A percentile compares a stretch with the other conserved stretches of the same genome.
Evolutionary conservation across 2,797 vertebrate genomes (phyloP).

Genomic region (Lepidocolaptes lacrymiger): DNA sequence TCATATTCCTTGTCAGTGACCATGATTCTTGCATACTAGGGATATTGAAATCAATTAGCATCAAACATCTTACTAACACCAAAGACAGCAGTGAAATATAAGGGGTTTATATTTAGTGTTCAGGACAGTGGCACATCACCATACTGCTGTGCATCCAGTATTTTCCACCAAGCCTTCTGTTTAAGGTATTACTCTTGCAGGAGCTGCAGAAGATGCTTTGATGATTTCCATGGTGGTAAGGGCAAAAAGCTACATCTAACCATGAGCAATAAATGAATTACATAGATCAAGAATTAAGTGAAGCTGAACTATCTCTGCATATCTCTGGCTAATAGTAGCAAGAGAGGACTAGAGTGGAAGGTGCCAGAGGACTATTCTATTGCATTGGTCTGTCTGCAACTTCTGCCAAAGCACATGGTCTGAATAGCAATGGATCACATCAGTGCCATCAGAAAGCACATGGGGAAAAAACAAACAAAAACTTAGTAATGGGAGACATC

Average conservation of each 20-base stretch:
- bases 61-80: neutral
- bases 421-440: fast-evolving
- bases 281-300: neutral
- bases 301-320: neutral
- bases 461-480: neutral
- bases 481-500: neutral
- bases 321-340: neutral
- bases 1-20: neutral
- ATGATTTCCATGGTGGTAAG: neutral
- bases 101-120: neutral
- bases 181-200: neutral
- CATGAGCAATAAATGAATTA: neutral
- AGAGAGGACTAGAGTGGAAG: neutral
- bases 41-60: neutral
- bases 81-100: neutral
- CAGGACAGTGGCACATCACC: neutral
- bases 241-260: neutral
- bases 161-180: neutral
- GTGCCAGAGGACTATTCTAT: neutral
- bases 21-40: neutral
- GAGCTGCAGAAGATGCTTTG: neutral
- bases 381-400: neutral
- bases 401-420: neutral
- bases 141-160: neutral
- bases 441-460: neutral